These are phyloP conservation scores for Aspidapion aeneum DNA, from an alignment of 2,888 invertebrate genomes.

Conservation along the genomic window DNA sequence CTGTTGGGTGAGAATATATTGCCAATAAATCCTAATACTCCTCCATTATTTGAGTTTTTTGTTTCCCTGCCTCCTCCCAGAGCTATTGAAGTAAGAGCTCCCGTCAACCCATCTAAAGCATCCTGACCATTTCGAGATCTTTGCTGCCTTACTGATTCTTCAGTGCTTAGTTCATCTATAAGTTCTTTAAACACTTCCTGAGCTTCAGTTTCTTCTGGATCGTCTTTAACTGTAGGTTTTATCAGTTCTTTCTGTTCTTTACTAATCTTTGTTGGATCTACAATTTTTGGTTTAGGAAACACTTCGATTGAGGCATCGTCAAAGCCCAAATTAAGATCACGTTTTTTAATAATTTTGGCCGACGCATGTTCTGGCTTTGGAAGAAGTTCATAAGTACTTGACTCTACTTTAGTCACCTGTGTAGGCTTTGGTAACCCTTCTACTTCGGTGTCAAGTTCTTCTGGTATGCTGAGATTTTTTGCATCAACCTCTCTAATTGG, in stretches of 20 bases:
- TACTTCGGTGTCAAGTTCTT: not conserved
- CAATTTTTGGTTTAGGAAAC: not conserved
- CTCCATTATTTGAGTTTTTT: not conserved
- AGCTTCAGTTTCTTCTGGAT: slow-evolving; percentile 36
- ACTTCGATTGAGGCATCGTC: slow-evolving; percentile 33
- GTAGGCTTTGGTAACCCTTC: slow-evolving; percentile 17
- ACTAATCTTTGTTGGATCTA: not conserved
- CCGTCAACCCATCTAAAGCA: slow-evolving; percentile 41
- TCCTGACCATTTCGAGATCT: slow-evolving; percentile 39
- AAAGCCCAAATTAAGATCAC: slow-evolving; percentile 26
- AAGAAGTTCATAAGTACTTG: slow-evolving; percentile 20
- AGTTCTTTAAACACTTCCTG: slow-evolving; percentile 41
- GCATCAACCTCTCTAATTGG: not conserved
- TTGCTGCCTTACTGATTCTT: slow-evolving; percentile 25
- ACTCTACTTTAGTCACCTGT: slow-evolving; percentile 16
- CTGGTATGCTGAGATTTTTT: not conserved
- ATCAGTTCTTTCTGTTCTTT: slow-evolving; percentile 37
- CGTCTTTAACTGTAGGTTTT: slow-evolving; percentile 26
- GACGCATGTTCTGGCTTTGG: slow-evolving; percentile 22
- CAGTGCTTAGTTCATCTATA: slow-evolving; percentile 37
- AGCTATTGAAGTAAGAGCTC: not conserved
- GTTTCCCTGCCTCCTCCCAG: not conserved
- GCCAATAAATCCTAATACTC: slow-evolving; percentile 36
- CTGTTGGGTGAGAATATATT: not conserved
- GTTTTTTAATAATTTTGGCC: slow-evolving; percentile 27